Evolutionary conservation across 2,797 vertebrate species (phyloP).

Genomic region (Malacoraja senta): DNA sequence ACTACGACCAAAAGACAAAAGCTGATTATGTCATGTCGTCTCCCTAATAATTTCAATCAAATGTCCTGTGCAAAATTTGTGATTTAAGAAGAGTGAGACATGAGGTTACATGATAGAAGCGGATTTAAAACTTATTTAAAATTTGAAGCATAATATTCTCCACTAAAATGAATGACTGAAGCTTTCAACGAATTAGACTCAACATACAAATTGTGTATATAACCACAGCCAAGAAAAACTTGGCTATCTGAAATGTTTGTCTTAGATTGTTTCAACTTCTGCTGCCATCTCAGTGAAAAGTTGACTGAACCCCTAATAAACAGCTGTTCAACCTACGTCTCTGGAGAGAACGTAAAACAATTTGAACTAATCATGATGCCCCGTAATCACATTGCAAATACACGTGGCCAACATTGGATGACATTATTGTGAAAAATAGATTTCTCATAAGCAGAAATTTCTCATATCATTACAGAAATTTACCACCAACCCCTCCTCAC

Average conservation of each 20-base stretch:
- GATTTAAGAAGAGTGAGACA: background rate
- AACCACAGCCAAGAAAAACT: background rate
- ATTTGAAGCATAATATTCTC: background rate
- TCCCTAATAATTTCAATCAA: background rate
- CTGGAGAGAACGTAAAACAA: background rate
- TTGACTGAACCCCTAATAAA: background rate
- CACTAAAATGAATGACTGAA: background rate
- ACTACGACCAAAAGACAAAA: background rate
- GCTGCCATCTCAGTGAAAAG: background rate
- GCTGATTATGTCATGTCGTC: background rate
- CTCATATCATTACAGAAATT: too few relatives aligned
- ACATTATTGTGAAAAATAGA: background rate
- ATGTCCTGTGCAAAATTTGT: background rate
- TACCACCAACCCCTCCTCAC: too few relatives aligned
- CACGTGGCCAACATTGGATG: background rate
- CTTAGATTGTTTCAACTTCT: background rate
- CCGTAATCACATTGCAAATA: background rate
- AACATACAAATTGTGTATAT: background rate
- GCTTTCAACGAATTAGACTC: background rate
- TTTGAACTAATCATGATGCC: background rate
- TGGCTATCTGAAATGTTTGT: background rate
- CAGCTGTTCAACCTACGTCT: background rate
- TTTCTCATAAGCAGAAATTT: background rate
- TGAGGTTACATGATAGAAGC: background rate
- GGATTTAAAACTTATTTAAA: background rate